Evolutionary conservation across 2,888 invertebrate species (phyloP).

Genomic region (Temnothorax rugatulus): DNA sequence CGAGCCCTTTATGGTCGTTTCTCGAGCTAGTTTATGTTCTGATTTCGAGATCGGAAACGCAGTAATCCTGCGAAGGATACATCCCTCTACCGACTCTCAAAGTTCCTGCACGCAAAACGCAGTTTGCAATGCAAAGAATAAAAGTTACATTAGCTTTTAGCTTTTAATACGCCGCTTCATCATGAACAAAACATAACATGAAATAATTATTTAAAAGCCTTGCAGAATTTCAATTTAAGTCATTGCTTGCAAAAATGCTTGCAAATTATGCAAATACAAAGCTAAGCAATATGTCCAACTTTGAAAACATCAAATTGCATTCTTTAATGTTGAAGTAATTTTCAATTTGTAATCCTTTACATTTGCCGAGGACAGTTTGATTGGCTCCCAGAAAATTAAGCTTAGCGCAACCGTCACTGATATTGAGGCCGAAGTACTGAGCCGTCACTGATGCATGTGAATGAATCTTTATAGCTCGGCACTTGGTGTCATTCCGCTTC

Average conservation of each 20-base stretch:
- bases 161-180: conserved; percentile 7
- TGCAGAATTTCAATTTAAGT: neutral
- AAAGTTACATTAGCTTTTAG: neutral
- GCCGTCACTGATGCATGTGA: conserved; percentile 24
- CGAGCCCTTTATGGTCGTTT: conserved; percentile 60
- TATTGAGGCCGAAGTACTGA: neutral
- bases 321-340: neutral
- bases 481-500: conserved; percentile 37
- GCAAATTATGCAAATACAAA: neutral
- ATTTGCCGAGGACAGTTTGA: neutral
- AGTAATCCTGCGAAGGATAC: conserved; percentile 29
- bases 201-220: neutral
- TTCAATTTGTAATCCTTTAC: neutral
- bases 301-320: neutral
- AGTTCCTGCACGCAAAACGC: neutral
- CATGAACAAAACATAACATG: neutral
- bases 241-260: neutral
- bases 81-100: neutral
- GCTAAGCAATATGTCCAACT: neutral
- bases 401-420: neutral
- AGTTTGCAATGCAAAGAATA: neutral
- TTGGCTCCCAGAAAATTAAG: neutral
- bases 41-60: conserved; percentile 54
- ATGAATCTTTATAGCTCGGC: conserved; percentile 39
- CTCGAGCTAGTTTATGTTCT: conserved; percentile 57